phyloP scores from a whole-genome alignment of 1,140 invertebrate species.

The Micrasema minimum region DNA sequence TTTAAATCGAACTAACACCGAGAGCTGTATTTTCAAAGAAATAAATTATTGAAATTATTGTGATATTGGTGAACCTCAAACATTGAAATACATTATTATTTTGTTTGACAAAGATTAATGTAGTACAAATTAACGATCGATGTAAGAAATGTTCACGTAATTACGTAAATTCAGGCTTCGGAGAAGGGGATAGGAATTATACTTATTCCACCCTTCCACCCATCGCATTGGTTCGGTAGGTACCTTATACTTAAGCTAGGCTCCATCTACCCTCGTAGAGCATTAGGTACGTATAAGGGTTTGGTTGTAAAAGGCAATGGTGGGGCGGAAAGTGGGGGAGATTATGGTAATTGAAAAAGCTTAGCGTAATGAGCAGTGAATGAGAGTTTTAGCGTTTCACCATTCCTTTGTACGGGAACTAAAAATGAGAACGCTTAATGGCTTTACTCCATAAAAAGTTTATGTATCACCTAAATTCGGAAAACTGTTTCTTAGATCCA shows the following conservation, averaged over 20 bases:
- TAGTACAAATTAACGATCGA: no score
- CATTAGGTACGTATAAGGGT: constrained; percentile 40
- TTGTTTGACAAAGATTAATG: no score
- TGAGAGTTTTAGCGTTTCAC: constrained; percentile 47
- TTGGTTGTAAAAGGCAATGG: constrained; percentile 46
- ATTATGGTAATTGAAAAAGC: constrained; percentile 55
- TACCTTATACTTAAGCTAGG: constrained; percentile 28
- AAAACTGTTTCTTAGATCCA: neutral
- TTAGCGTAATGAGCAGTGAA: constrained; percentile 52
- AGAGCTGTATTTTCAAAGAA: no score
- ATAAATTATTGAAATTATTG: no score
- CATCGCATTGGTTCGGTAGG: constrained; percentile 31
- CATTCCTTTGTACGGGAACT: constrained; percentile 32
- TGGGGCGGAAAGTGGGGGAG: no score
- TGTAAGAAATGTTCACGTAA: no score
- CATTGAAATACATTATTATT: no score
- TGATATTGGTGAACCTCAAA: no score
- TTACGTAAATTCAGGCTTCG: no score
- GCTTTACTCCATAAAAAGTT: constrained; percentile 33
- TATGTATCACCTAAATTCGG: constrained; percentile 20
- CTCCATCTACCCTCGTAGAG: constrained; percentile 16
- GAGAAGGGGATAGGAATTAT: constrained; percentile 29
- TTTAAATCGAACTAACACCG: no score
- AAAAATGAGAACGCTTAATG: constrained; percentile 34
- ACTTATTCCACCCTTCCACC: constrained; percentile 32